phyloP scores from a whole-genome alignment of 1,140 invertebrate genomes.

The Ditylenchus dipsaci region DNA sequence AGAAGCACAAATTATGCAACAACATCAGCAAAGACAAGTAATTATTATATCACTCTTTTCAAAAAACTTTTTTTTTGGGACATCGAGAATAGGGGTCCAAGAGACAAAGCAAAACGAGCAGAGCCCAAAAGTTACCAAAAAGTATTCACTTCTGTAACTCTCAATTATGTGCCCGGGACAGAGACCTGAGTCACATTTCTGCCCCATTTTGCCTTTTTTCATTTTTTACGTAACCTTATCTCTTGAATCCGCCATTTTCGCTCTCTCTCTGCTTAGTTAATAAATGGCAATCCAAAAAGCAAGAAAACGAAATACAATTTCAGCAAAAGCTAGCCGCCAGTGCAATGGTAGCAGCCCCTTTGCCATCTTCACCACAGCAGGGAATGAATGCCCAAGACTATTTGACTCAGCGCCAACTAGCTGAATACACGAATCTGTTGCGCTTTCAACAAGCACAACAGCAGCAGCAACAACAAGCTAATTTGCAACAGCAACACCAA shows the following conservation, averaged over 20 bases:
- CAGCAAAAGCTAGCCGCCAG: background rate
- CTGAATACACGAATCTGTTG: background rate
- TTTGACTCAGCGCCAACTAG: background rate
- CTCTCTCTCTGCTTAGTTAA: too few species aligned
- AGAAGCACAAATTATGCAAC: background rate
- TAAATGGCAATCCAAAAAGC: too few species aligned
- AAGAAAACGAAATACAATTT: background rate
- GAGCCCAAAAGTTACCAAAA: background rate
- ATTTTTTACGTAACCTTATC: too few species aligned
- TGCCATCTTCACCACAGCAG: background rate
- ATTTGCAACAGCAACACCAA: background rate
- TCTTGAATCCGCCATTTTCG: too few species aligned
- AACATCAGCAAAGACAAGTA: slow-evolving; percentile 1
- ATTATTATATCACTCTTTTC: background rate
- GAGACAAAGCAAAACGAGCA: background rate
- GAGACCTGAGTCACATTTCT: too few species aligned
- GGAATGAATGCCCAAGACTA: background rate
- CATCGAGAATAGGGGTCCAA: background rate
- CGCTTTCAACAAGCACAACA: background rate
- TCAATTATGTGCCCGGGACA: too few species aligned
- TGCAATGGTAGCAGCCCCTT: background rate
- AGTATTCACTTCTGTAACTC: too few species aligned
- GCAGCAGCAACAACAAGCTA: background rate
- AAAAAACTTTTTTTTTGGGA: background rate
- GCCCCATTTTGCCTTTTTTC: too few species aligned